Base-by-base conservation (phyloP, 2,888 invertebrate species). In the Eristalinus aeneus region DNA sequence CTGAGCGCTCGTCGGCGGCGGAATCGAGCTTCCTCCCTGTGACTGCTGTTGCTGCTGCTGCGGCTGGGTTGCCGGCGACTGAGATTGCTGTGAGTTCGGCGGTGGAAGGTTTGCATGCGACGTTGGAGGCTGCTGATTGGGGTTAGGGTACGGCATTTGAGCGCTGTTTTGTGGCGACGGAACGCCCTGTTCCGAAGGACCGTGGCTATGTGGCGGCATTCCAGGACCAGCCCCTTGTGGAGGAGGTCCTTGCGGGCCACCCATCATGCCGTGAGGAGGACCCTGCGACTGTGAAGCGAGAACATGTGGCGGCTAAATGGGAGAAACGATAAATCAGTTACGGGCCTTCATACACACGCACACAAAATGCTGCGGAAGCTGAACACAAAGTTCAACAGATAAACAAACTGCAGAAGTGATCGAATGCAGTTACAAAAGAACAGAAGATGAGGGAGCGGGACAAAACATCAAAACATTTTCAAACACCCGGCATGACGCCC, bases 251-350 rank as follows among this genome's bases (percentile, higher is more conserved):
- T 89, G 90, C 0, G 89, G 89, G 12, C 91, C 90, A 9, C 89
- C 89, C 87, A 92, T 90, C 90, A 92, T 91, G 0, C 90, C 91
- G 46, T 90, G 93, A 11, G 92, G 90, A 3, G 92, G 91, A 12
- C 92, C 91, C 72, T 91, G 92, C 3, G 90, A 90, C 88, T 92
- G 92, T 3, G 91, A 89, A 77, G 92, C 93, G 88, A 94, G 91
- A 78, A 94, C 93, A 91, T 94, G 94, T 31, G 95, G 95, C 80
- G 95, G 94, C 94, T 95, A 89, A 23, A 89, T 88, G 8, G 5
- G 3, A 20, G 36, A 39, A 72, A 67, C 10, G 54, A 36, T 60
- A 36, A 34, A 39, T 22, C 11, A 23, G 27, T 27, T 63, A 3
- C 12, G 0, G 1, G 27, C n/a, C 1, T 27, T 2, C 34, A 65